Base-by-base conservation (phyloP, 2,113 vertebrate species). In the Eolophus roseicapilla region DNA sequence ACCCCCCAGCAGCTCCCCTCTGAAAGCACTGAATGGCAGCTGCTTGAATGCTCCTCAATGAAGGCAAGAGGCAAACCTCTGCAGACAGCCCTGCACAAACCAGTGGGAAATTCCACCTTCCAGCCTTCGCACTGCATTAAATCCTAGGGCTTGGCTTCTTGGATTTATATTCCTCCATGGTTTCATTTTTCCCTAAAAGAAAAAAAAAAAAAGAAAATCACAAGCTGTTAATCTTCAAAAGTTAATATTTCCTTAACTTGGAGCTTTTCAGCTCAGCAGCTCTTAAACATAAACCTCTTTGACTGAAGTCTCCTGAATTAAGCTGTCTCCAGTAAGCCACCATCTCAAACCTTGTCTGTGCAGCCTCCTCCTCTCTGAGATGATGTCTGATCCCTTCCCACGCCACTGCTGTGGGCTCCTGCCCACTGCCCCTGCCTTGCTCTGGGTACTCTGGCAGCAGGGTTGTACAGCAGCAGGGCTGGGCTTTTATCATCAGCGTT, bases 161-260 rank as follows among this genome's bases (percentile, higher is more conserved):
- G 52, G 84, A 87, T 96, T 97, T 97, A 95, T 95, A 86, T 91
- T 92, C 77, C 87, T 94, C 89, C 83, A 80, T 44, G 81, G 93
- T 91, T 97, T 95, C 93, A 91, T 91, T 95, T 94, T 92, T 88
- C 83, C 80, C 33, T 3, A 71, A 92, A 94, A 95, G 86, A 90
- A 49, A 39, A 71, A 53, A 12, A 23, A 8, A 57, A 62, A 76
- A 73, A 84, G 37, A 27, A 92, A 88, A 80, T 79, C 70, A 64
- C 74, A 92, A 96, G 91, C 93, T 96, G 96, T 90, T 95, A 97
- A 97, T 87, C 94, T 95, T 93, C 84, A 97, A 91, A 97, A 95
- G 78, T 90, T 92, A 92, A 0, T 93, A 90, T 94, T 96, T 97
- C 87, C 91, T 97, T 82, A 90, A 87, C 63, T 74, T 33, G 10